Percentiles rank a stretch among this genome's conserved stretches.
Evolutionary conservation across 1,140 invertebrate species (phyloP).

Genomic region (Brachionus koreanus): DNA sequence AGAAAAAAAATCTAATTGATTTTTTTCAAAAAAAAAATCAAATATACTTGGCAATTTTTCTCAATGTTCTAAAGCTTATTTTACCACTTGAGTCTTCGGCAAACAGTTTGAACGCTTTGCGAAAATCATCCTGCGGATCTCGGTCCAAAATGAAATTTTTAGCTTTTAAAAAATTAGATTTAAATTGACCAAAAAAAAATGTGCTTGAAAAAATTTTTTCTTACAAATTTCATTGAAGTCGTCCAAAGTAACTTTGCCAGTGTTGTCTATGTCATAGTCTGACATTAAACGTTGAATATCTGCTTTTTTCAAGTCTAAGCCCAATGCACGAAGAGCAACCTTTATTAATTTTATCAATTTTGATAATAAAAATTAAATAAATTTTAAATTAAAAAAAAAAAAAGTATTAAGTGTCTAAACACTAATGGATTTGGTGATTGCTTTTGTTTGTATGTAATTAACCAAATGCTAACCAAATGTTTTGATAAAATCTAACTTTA

Average conservation of each 20-base stretch:
- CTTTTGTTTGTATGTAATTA: too few relatives aligned
- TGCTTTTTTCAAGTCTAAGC: slow-evolving; percentile 59
- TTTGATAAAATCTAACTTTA: too few relatives aligned
- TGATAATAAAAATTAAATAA: background rate
- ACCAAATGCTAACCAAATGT: too few relatives aligned
- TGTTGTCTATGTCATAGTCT: slow-evolving; percentile 56
- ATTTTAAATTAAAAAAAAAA: background rate
- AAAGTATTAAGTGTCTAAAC: too few relatives aligned
- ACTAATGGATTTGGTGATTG: too few relatives aligned
- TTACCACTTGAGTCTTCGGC: slow-evolving; percentile 59
- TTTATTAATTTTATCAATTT: slow-evolving; percentile 46
- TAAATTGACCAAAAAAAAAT: too few relatives aligned
- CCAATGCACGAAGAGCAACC: slow-evolving; percentile 58
- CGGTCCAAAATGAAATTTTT: slow-evolving; percentile 59
- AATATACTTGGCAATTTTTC: slow-evolving; percentile 56
- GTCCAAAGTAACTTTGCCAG: slow-evolving; percentile 57
- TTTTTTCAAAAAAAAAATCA: background rate
- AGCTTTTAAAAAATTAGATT: slow-evolving; percentile 52
- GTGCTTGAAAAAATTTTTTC: slow-evolving; percentile 47
- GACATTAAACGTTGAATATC: slow-evolving; percentile 56
- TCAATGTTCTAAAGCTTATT: slow-evolving; percentile 57
- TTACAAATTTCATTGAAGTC: slow-evolving; percentile 60
- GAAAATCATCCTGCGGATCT: slow-evolving; percentile 58
- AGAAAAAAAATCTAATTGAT: background rate
- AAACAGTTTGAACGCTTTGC: slow-evolving; percentile 60